These are phyloP conservation scores for Proterorhinus semilunaris DNA, from an alignment of 2,113 vertebrate genomes.

Conservation along the genomic window DNA sequence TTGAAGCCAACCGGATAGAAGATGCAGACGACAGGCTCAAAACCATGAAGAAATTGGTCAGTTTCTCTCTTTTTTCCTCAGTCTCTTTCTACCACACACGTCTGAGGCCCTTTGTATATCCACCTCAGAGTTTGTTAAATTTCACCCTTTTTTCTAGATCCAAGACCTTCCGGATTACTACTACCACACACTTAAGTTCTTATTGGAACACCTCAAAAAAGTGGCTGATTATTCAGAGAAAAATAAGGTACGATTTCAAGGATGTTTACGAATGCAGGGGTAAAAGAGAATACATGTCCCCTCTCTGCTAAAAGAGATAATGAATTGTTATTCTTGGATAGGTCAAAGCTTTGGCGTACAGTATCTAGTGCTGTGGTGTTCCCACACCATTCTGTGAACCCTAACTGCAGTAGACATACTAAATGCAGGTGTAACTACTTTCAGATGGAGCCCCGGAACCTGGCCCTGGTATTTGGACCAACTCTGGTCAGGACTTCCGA, in stretches of 20 bases:
- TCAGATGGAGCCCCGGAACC: conserved; percentile 96
- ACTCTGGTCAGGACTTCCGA: conserved; percentile 93
- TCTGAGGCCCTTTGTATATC: background rate
- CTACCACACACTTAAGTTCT: conserved; percentile 90
- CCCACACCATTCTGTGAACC: background rate
- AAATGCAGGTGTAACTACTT: background rate
- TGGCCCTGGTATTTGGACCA: conserved; percentile 95
- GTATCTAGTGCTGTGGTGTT: too few species aligned
- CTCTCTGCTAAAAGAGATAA: too few species aligned
- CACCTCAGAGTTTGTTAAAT: background rate
- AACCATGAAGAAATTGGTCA: conserved; percentile 90
- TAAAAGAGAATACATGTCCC: too few species aligned
- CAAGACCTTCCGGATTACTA: conserved; percentile 89
- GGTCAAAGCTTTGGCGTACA: too few species aligned
- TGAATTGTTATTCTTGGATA: too few species aligned
- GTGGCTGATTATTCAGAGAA: conserved; percentile 91
- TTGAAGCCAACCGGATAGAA: conserved; percentile 91
- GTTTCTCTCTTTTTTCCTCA: conserved; percentile 14
- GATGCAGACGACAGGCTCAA: conserved; percentile 88
- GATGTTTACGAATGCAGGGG: too few species aligned
- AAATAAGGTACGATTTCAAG: conserved; percentile 81
- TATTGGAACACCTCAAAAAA: conserved; percentile 90
- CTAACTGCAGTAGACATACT: background rate
- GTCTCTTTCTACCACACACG: background rate
- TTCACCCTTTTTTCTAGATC: conserved; percentile 72